Base-by-base conservation (phyloP, 2,797 vertebrate species). In the Lithobates pipiens region DNA sequence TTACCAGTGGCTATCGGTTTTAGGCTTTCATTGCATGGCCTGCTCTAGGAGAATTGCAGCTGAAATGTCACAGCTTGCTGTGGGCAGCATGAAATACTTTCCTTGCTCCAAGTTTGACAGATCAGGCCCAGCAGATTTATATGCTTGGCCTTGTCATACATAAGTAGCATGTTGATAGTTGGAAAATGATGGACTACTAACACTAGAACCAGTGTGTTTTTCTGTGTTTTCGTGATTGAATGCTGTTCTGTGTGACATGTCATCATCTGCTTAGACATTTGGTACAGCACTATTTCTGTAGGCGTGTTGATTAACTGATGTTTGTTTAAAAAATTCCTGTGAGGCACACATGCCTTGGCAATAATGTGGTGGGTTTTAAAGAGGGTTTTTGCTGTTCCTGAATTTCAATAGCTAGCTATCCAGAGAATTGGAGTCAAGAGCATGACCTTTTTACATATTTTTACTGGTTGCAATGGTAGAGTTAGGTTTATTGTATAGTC, bases 311-410 rank as follows among this genome's bases (percentile, higher is more conserved):
- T 84, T 69, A 84, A 70, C 82, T 84, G 32, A 29, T 84, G 74
- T 76, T 70, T 84, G 65, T 70, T 18, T 25, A 68, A 91, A 91
- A 92, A 70, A 86, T 39, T 83, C 50, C 50, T 36, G 29, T 76
- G 42, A 76, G 57, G 67, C 82, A 84, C 82, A 84, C 82, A 77
- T 63, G 68, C 65, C 74, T 70, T 71, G 82, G 46, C 82, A 77
- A 71, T 61, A 27, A 63, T 70, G 44, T 54, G 13, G 65, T 46
- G 42, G 29, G 57, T 50, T 76, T 65, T 57, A 39, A 9, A 54
- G 61, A 50, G 61, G 10, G 63, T 68, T 67, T 76, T 32, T 76
- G 42, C 44, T 83, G 27, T 34, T 25, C 5, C 32, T 21, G 29
- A 11, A 50, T 21, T 46, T 69, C 23, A 16, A 16, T 29, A 11